Evolutionary conservation across 2,113 vertebrate genomes (phyloP), one percentile per base, ranked within the genome.

Genomic region (Nematolebias whitei): DNA sequence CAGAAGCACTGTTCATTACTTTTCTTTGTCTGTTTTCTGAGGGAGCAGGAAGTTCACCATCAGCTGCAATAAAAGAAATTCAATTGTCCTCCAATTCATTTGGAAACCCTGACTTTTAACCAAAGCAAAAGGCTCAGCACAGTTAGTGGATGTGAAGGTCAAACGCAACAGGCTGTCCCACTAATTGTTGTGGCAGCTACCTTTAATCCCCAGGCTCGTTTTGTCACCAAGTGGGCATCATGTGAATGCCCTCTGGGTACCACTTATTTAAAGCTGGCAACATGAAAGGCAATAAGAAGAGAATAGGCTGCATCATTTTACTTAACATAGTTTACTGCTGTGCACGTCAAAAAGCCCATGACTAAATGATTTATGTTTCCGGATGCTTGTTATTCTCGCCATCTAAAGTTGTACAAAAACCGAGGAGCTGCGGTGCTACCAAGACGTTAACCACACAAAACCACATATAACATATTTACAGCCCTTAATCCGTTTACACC

Each of bases 221-320:
- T 92, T 92, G 92, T 93, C 95, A 96, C 93, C 93, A 91, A 93
- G 93, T 86, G 92, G 32, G 32, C 32, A 93, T 95, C 93, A 91
- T 93, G 93, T 87, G 92, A 95, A 93, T 92, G 93, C 95, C 95
- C 96, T 98, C 95, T 98, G 95, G 95, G 94, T 94, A 94, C 92
- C 94, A 95, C 95, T 96, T 96, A 96, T 94, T 97, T 95, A 95
- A 96, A 96, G 93, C 95, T 96, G 96, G 95, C 95, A 96, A 92
- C 92, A 92, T 93, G 94, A 93, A 94, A 96, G 94, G 95, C 94
- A 94, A 92, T 92, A 92, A 93, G 91, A 93, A 93, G 91, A 94
- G 94, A 96, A 96, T 97, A 96, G 96, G 97, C 93, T 96, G 95
- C 95, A 96, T 96, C 94, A 96, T 97, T n/a, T 98, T 97, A 96